Evolutionary conservation across 2,888 invertebrate species (phyloP), one percentile per base, ranked within the genome.

Genomic region (Dendrolimus houi): DNA sequence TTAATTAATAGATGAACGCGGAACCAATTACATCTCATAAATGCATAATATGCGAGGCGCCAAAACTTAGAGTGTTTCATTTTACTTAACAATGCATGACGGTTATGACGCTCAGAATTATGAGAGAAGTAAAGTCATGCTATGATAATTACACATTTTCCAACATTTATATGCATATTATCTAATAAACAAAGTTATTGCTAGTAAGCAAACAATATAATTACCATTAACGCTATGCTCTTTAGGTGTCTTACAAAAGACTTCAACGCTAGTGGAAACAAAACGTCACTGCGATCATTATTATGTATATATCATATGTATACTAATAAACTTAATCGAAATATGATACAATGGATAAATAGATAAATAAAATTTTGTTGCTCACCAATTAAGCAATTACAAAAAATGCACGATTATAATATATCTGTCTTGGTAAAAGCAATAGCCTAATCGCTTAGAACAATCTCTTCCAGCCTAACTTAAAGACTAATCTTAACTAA

Each of bases 21-120:
- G 47, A 47, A 47, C 47, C 12, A 2, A 47, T 47, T 47, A 47
- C 9, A 47, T 47, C 47, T 47, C 9, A 63, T n/a, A 53, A 53
- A 17, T n/a, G 52, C 40, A 47, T 47, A 47, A 47, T 12, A 9
- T 8, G 47, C 47, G 47, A 10, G 47, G 47, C 47, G 47, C 47
- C 47, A 47, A 47, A 47, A 47, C 47, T 47, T 47, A 6, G 29
- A 47, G 6, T 47, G 47, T 47, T 47, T 47, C 9, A 69, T 64
- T 66, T 67, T 64, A 66, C 56, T 63, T 62, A 66, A 59, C 64
- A 63, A 68, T 59, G 61, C 74, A 62, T 69, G 66, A 75, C 72
- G 66, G 65, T 74, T 75, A 72, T 71, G 67, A 64, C 64, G 66
- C 61, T 57, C 62, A 58, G 59, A 63, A 54, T 69, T 69, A 71